Evolutionary conservation across 2,797 vertebrate species (phyloP).

Genomic region (Octomys mimax): DNA sequence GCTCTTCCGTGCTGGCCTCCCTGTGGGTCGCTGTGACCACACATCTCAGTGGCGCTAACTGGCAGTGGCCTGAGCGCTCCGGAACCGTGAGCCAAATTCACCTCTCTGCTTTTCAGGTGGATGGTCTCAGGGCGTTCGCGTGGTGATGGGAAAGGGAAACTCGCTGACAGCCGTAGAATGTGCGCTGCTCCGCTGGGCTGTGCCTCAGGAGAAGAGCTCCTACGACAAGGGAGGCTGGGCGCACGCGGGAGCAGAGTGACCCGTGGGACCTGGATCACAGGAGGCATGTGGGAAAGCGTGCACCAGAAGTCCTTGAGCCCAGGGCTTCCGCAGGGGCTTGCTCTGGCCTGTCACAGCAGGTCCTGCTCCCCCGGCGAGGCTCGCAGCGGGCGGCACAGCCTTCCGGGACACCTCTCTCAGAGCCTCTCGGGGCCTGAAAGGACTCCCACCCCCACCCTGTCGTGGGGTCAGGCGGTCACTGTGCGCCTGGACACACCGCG

Average conservation of each 20-base stretch:
- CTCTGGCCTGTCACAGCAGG: accelerated
- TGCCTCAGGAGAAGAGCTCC: background rate
- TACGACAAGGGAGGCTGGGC: too few relatives aligned
- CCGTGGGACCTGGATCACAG: background rate
- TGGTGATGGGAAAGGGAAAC: background rate
- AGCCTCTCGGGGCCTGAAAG: accelerated
- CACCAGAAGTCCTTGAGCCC: background rate
- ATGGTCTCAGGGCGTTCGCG: too few relatives aligned
- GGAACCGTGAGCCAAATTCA: too few relatives aligned
- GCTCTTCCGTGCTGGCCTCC: background rate
- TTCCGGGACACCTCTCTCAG: too few relatives aligned
- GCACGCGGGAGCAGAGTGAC: accelerated
- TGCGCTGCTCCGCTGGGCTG: accelerated
- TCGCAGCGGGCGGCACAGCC: accelerated
- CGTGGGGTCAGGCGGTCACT: accelerated
- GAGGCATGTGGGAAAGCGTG: accelerated
- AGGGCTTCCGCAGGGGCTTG: background rate
- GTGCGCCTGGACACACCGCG: accelerated
- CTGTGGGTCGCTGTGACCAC: background rate
- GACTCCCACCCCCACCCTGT: accelerated
- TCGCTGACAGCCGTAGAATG: background rate
- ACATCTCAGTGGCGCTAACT: too few relatives aligned
- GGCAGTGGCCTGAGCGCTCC: background rate
- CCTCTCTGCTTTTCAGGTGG: background rate
- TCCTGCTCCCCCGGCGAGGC: background rate